Conservation (phyloP, 2,797 vertebrate genomes). For the Phataginus tetradactyla region DNA sequence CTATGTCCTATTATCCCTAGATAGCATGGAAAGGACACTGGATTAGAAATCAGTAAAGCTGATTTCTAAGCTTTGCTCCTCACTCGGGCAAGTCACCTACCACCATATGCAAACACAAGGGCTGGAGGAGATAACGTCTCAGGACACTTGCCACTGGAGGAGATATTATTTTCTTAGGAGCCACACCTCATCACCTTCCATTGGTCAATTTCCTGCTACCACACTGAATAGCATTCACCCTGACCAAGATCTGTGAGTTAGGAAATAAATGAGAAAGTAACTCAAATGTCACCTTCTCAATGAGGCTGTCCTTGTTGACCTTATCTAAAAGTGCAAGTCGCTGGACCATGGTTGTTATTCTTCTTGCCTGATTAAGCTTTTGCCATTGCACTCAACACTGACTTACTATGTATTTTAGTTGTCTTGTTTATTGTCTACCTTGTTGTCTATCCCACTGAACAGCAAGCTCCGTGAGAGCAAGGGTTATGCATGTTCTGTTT, state of each 20-base stretch:
- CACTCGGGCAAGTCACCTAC: background rate
- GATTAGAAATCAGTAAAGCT: background rate
- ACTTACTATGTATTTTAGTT: background rate
- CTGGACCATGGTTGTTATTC: background rate
- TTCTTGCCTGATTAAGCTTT: background rate
- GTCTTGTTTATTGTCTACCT: background rate
- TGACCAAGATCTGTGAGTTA: background rate
- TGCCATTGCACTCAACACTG: conserved; percentile 47
- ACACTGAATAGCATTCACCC: background rate
- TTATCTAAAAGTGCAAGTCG: background rate
- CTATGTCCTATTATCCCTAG: background rate
- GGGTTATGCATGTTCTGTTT: background rate
- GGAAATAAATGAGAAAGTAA: background rate
- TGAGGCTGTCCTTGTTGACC: background rate
- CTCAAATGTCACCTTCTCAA: background rate
- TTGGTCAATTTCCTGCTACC: background rate
- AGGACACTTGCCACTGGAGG: background rate
- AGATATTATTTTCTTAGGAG: background rate
- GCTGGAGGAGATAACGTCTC: background rate
- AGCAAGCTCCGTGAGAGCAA: background rate
- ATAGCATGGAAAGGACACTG: background rate
- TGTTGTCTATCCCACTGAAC: background rate
- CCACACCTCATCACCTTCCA: background rate
- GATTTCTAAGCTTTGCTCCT: background rate
- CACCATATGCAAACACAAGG: background rate